Percentiles rank a stretch among this genome's conserved stretches.
phyloP scores from a whole-genome alignment of 1,140 invertebrate species.

The Drosophila mayri region DNA sequence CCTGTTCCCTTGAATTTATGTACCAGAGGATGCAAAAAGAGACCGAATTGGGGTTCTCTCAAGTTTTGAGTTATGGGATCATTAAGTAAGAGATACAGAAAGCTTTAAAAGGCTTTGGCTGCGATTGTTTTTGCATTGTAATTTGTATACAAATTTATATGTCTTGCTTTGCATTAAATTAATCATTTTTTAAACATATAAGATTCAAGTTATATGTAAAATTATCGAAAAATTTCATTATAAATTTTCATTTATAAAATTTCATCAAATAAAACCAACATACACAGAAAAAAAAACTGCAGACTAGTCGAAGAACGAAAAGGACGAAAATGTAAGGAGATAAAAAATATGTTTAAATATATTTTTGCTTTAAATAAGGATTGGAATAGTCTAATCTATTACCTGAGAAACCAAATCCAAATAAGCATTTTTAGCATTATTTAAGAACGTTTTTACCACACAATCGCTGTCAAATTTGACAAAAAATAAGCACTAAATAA shows the following conservation, averaged over 20 bases:
- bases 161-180: background rate
- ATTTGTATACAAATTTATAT: background rate
- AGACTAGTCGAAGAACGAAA: background rate
- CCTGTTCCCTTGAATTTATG: slow-evolving; percentile 7
- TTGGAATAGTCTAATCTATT: too few relatives aligned
- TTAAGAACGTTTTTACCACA: too few relatives aligned
- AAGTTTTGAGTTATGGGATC: slow-evolving; percentile 39
- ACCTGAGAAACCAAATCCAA: too few relatives aligned
- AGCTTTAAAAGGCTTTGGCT: background rate
- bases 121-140: background rate
- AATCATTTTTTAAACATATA: background rate
- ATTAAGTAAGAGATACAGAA: slow-evolving; percentile 11
- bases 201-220: background rate
- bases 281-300: background rate
- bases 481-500: too few relatives aligned
- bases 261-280: background rate
- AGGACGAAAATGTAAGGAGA: background rate
- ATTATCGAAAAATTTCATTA: background rate
- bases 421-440: too few relatives aligned
- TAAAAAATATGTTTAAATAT: background rate
- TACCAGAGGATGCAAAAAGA: slow-evolving; percentile 16
- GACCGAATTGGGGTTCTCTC: slow-evolving; percentile 5
- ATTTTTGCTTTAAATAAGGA: too few relatives aligned
- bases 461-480: too few relatives aligned
- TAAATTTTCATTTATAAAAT: too few relatives aligned